phyloP scores from a whole-genome alignment of 2,888 invertebrate genomes.

The Temnothorax rugatulus region DNA sequence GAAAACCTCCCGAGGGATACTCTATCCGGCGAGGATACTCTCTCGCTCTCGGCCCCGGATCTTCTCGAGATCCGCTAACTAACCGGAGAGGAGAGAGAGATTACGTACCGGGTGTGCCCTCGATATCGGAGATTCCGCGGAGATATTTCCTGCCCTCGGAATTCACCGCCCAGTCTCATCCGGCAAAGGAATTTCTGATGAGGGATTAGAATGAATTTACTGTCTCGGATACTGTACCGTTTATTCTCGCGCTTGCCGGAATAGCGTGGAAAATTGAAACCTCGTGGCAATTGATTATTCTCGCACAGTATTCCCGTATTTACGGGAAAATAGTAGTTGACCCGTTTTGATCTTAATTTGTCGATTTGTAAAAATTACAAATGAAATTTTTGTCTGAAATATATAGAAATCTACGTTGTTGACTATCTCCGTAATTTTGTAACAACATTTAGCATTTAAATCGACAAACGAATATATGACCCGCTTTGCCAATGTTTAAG shows the following conservation, averaged over 20 bases:
- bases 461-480: background rate
- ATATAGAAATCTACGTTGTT: background rate
- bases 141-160: slow-evolving; percentile 62
- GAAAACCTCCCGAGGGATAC: slow-evolving; percentile 81
- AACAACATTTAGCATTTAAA: background rate
- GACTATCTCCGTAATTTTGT: background rate
- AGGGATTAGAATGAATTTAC: slow-evolving; percentile 73
- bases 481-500: background rate
- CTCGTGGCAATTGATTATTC: slow-evolving; percentile 68
- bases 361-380: background rate
- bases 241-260: slow-evolving; percentile 62
- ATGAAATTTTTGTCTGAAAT: background rate
- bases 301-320: background rate
- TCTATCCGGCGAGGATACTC: slow-evolving; percentile 81
- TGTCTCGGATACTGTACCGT: slow-evolving; percentile 60
- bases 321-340: background rate
- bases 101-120: slow-evolving; percentile 82
- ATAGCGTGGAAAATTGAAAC: slow-evolving; percentile 53
- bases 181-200: slow-evolving; percentile 71
- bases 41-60: slow-evolving; percentile 75
- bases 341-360: background rate
- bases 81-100: slow-evolving; percentile 81
- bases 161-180: slow-evolving; percentile 64
- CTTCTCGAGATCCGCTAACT: slow-evolving; percentile 83
- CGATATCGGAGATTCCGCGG: slow-evolving; percentile 63